These are phyloP conservation scores for Nyctibius grandis DNA, from an alignment of 2,797 vertebrate species.

Conservation along the genomic window DNA sequence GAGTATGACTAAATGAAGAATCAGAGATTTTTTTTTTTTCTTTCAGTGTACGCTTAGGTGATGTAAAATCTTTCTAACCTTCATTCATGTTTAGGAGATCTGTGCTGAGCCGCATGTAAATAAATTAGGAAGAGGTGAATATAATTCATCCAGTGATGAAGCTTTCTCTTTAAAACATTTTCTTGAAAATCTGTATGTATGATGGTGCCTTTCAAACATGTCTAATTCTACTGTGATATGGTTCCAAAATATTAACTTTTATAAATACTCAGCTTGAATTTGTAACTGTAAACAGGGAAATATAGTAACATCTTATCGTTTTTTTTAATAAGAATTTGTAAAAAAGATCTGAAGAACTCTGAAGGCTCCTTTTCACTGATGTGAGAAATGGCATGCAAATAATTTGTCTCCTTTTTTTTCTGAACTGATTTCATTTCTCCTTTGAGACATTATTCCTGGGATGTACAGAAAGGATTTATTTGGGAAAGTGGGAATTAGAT, in stretches of 20 bases:
- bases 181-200: not conserved
- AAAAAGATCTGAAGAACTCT: not conserved
- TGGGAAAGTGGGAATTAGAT: not conserved
- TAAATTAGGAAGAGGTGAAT: not conserved
- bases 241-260: not conserved
- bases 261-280: not conserved
- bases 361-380: not conserved
- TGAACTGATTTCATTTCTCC: not conserved
- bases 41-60: not conserved
- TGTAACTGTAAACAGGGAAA: not conserved
- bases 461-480: not conserved
- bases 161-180: not conserved
- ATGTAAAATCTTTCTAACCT: not conserved
- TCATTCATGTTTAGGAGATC: not conserved
- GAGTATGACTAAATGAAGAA: not conserved
- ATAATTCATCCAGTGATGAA: not conserved
- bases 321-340: not conserved
- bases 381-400: not conserved
- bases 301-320: not conserved
- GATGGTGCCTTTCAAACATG: not conserved
- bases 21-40: not conserved
- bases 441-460: not conserved
- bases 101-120: not conserved
- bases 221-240: not conserved
- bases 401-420: not conserved